Evolutionary conservation across 2,888 invertebrate genomes (phyloP).

Genomic region (Hipparchia semele): DNA sequence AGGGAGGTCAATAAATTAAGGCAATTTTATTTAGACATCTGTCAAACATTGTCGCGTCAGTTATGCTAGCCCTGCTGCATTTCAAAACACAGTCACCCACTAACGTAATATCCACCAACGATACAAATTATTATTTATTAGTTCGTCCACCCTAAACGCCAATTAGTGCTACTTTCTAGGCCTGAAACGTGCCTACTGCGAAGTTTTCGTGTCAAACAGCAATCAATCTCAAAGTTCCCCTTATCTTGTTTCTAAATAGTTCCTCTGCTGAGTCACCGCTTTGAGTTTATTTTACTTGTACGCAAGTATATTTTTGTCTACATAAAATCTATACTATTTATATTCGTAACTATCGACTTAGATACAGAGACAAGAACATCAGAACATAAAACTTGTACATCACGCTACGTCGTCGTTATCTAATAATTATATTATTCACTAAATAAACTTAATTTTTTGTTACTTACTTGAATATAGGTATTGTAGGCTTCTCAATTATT

Average conservation of each 20-base stretch:
- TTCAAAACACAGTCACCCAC: background rate
- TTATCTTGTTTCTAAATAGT: constrained; percentile 20
- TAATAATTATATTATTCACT: too few species aligned
- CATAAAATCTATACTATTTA: too few species aligned
- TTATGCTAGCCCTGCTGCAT: background rate
- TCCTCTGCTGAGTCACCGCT: background rate
- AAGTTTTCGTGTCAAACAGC: background rate
- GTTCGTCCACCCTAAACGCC: constrained; percentile 30
- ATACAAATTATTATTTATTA: constrained; percentile 17
- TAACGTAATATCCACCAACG: background rate
- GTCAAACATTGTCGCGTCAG: background rate
- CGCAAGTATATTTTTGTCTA: background rate
- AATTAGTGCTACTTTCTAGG: constrained; percentile 49
- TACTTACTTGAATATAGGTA: too few species aligned
- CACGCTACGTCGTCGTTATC: too few species aligned
- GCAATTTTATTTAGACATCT: too few species aligned
- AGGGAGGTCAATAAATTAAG: too few species aligned
- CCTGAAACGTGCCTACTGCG: constrained; percentile 46
- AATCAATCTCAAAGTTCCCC: constrained; percentile 12
- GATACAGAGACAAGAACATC: too few species aligned
- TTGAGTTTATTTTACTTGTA: background rate
- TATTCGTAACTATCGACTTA: background rate
- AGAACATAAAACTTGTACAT: too few species aligned
- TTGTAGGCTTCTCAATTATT: too few species aligned
- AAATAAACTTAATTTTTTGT: too few species aligned